phyloP scores from a whole-genome alignment of 2,888 invertebrate species.

The Keiferia lycopersicella region DNA sequence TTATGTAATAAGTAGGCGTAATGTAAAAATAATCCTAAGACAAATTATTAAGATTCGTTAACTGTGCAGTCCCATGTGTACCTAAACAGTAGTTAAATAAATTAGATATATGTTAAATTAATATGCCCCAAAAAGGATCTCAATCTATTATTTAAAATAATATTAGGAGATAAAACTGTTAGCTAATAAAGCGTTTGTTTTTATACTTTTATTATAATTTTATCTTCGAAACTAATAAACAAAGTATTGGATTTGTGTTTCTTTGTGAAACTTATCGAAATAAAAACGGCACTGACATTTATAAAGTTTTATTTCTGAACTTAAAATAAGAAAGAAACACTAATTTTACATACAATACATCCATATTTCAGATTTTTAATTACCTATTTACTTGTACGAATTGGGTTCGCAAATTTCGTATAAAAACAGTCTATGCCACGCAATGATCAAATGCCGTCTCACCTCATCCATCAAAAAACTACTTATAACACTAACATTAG shows the following conservation, averaged over 20 bases:
- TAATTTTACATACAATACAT: constrained; percentile 2
- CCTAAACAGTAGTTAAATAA: constrained; percentile 4
- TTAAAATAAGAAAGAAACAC: constrained; percentile 7
- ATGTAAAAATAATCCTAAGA: constrained; percentile 32
- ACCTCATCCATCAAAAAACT: neutral
- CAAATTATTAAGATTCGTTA: constrained; percentile 17
- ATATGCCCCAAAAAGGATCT: neutral
- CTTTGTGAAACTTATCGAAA: neutral
- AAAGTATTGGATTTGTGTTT: neutral
- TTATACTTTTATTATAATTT: constrained; percentile 22
- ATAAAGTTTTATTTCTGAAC: constrained; percentile 8
- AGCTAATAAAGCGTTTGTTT: constrained; percentile 16
- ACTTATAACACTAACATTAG: neutral
- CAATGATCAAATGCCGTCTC: neutral
- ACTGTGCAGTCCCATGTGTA: constrained; percentile 17
- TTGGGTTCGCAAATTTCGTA: neutral
- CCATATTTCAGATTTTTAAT: neutral
- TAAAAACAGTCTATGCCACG: neutral
- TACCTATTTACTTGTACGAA: neutral
- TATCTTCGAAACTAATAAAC: constrained; percentile 20
- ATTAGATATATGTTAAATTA: constrained; percentile 18
- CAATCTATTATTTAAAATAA: constrained; percentile 8
- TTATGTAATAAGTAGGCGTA: constrained; percentile 27
- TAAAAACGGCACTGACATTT: constrained; percentile 7
- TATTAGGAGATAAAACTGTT: constrained; percentile 6